These are phyloP conservation scores for Sebastes miniatus DNA, from an alignment of 2,797 vertebrate genomes.

Conservation along the genomic window DNA sequence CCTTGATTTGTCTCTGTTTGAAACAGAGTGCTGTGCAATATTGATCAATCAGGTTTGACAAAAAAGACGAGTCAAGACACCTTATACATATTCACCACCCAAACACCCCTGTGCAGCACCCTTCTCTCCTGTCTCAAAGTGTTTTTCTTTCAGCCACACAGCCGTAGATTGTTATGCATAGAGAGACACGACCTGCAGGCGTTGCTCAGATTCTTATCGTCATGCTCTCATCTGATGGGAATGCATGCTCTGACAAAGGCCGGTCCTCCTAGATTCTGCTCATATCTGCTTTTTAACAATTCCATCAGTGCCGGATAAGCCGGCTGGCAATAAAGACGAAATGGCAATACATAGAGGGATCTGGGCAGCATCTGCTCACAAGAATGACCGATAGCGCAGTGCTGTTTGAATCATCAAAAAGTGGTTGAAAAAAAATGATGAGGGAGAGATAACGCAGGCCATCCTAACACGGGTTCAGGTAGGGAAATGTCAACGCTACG, in stretches of 20 bases:
- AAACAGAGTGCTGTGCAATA: slow-evolving; percentile 58
- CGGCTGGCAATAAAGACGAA: slow-evolving; percentile 75
- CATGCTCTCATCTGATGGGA: slow-evolving; percentile 77
- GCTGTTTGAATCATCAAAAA: slow-evolving; percentile 76
- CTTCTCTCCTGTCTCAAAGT: slow-evolving; percentile 36
- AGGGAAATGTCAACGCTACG: slow-evolving; percentile 52
- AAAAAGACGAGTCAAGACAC: slow-evolving; percentile 62
- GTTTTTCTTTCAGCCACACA: slow-evolving; percentile 62
- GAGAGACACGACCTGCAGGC: slow-evolving; percentile 76
- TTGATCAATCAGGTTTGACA: slow-evolving; percentile 71
- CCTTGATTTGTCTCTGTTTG: slow-evolving; percentile 69
- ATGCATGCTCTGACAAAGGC: slow-evolving; percentile 74
- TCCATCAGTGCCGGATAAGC: slow-evolving; percentile 82
- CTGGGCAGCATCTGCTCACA: slow-evolving; percentile 73
- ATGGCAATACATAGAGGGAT: slow-evolving; percentile 72
- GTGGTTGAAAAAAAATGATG: slow-evolving; percentile 53
- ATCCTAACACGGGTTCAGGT: slow-evolving; percentile 24
- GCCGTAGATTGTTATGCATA: slow-evolving; percentile 80
- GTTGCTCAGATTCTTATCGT: slow-evolving; percentile 80
- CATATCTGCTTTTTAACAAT: slow-evolving; percentile 82
- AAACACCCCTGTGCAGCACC: slow-evolving; percentile 37
- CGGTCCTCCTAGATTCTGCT: slow-evolving; percentile 75
- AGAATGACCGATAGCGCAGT: slow-evolving; percentile 68
- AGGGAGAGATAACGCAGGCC: slow-evolving; percentile 57
- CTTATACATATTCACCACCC: slow-evolving; percentile 74